phyloP scores from a whole-genome alignment of 2,113 vertebrate genomes.

The Meriones unguiculatus region DNA sequence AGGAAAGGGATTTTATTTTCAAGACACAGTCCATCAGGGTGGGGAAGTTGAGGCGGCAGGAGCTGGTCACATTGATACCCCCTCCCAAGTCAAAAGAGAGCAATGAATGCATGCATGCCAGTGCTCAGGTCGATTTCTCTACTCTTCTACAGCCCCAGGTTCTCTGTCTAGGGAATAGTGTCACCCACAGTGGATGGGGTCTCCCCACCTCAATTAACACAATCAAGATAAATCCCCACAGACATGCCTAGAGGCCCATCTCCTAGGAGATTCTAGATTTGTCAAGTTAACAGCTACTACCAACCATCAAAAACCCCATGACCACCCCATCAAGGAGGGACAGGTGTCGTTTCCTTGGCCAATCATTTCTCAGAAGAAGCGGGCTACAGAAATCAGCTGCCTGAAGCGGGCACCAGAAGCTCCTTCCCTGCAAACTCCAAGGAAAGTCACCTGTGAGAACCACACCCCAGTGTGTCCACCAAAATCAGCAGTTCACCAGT shows the following conservation, averaged over 20 bases:
- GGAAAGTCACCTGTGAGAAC: not conserved
- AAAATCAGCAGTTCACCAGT: not conserved
- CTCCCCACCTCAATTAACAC: not conserved
- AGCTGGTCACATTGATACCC: not conserved
- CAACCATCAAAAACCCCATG: not conserved
- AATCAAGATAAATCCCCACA: not conserved
- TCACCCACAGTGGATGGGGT: not conserved
- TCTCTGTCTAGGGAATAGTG: not conserved
- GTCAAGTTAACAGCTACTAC: not conserved
- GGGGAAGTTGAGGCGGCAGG: not conserved
- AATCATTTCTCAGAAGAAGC: too few species aligned
- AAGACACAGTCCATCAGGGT: too few species aligned
- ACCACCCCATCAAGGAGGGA: not conserved
- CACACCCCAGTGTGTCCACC: accelerated
- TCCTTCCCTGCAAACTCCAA: not conserved
- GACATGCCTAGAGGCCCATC: not conserved
- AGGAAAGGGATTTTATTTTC: not conserved
- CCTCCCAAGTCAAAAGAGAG: too few species aligned
- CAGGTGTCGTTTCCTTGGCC: not conserved
- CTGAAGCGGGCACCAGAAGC: not conserved
- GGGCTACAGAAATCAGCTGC: not conserved
- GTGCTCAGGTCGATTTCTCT: not conserved
- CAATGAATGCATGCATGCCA: not conserved
- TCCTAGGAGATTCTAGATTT: not conserved
- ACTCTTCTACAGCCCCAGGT: not conserved